phyloP scores from a whole-genome alignment of 92 coral and sea anemone species.

The Chrysogorgia sp. region DNA sequence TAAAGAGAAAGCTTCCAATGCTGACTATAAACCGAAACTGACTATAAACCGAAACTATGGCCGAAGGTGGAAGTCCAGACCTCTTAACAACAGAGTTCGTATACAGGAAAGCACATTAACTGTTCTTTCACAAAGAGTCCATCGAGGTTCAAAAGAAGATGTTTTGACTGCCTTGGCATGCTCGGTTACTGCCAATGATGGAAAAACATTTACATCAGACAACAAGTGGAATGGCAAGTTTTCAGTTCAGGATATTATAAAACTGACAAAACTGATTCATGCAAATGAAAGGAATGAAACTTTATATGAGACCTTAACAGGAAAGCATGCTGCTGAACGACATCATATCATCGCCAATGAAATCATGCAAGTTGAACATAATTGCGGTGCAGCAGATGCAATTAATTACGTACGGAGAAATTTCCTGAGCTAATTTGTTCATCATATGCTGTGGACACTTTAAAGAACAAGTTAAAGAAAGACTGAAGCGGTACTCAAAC shows the following conservation, averaged over 20 bases:
- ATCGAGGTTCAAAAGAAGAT: slow-evolving; percentile 8
- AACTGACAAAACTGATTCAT: slow-evolving; percentile 28
- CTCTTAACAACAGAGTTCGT: slow-evolving; percentile 12
- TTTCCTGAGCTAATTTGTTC: slow-evolving; percentile 8
- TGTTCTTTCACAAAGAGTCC: not conserved
- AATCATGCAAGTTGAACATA: slow-evolving; percentile 46
- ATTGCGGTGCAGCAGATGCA: slow-evolving; percentile 5
- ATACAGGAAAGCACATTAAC: slow-evolving; percentile 3
- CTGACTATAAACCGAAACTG: no score
- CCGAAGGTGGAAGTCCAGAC: slow-evolving; percentile 5
- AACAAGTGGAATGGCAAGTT: slow-evolving; percentile 32
- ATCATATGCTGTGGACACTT: slow-evolving; percentile 10
- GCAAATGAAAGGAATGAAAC: slow-evolving; percentile 2
- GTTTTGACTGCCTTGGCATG: slow-evolving; percentile 4
- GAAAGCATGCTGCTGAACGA: slow-evolving; percentile 31
- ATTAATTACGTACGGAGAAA: not conserved
- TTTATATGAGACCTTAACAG: slow-evolving; percentile 36
- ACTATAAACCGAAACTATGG: slow-evolving; percentile 1
- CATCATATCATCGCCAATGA: not conserved
- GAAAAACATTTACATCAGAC: not conserved
- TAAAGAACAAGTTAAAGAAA: no score
- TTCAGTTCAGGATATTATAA: slow-evolving; percentile 51
- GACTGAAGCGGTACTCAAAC: no score
- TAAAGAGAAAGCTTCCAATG: not conserved
- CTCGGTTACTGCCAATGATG: not conserved